phyloP scores from a whole-genome alignment of 2,797 vertebrate genomes.

The Paguma larvata region DNA sequence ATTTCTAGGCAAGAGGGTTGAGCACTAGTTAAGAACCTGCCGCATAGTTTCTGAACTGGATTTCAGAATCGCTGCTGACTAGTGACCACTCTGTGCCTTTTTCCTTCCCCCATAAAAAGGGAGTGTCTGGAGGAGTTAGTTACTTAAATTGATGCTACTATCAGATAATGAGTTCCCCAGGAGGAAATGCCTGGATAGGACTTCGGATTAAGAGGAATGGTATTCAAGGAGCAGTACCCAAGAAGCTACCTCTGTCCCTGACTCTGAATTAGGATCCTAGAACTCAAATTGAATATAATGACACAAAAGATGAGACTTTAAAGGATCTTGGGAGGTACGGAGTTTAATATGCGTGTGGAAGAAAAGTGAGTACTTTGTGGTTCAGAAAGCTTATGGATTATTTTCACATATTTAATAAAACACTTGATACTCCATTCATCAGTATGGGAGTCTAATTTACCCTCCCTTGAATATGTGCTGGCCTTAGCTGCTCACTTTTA shows the following conservation, averaged over 20 bases:
- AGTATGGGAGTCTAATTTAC: background rate
- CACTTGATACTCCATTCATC: background rate
- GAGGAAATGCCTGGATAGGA: background rate
- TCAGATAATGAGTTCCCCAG: background rate
- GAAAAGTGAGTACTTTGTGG: background rate
- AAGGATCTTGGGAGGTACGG: background rate
- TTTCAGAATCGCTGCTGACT: background rate
- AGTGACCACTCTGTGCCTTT: background rate
- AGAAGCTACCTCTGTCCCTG: background rate
- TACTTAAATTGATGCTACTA: background rate
- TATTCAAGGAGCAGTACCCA: background rate
- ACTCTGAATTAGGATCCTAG: background rate
- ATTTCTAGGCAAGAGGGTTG: too few relatives aligned
- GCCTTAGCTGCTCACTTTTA: background rate
- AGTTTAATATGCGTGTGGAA: background rate
- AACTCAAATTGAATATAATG: background rate
- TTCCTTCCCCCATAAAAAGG: background rate
- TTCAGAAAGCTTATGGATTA: background rate
- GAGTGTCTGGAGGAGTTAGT: background rate
- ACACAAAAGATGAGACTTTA: accelerated
- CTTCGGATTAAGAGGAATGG: background rate
- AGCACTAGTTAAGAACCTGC: background rate
- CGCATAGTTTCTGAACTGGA: background rate
- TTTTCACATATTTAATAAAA: background rate
- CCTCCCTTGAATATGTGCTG: background rate